Base-by-base conservation (phyloP, 1,140 invertebrate species). In the Yoshiicerus persimilis region DNA sequence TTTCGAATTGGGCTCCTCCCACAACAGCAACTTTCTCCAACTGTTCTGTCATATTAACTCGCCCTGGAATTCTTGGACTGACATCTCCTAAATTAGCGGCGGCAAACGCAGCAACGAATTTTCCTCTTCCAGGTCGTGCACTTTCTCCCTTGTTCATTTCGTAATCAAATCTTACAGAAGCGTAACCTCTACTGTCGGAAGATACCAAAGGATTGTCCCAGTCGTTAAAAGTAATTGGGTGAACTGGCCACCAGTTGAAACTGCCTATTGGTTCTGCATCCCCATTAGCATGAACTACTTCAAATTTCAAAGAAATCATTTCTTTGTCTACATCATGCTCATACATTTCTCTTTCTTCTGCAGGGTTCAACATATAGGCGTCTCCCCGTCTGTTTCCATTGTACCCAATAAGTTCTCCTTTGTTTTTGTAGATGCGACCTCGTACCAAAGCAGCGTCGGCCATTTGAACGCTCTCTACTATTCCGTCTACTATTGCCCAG, bases 41-140 rank as follows among this genome's bases (percentile, higher is more conserved):
- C 25, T 62, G 25, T 4, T 56, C 84, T n/a, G 70, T 39, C 11
- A 39, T 11, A 39, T 41, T 77, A 27, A 23, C 8, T 27, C 41
- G 1, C 20, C 32, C 84, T 5, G 25, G 27, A 16, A 9, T 64
- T 27, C 66, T 62, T 20, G 86, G 86, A n/a, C 38, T 62, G 0
- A 89, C 88, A 85, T 89, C 88, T 16, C 88, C 88, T 27, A 87
- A 70, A 83, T 89, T 89, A n/a, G 88, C 13, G 13, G 86, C n/a
- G 27, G 75, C 88, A 75, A 89, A 89, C 0, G 75, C 86, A 10
- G 88, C 39, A 39, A 89, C 88, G 23, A 89, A 89, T 56, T 86
- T 86, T 25, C 88, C 85, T 5, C 38, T 30, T 0, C 88, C 88
- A 0, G 86, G 86, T 77, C 86, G 10, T 30, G 86, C 86, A 13